Conservation (phyloP, 1,140 invertebrate genomes). For the Ostrea edulis region DNA sequence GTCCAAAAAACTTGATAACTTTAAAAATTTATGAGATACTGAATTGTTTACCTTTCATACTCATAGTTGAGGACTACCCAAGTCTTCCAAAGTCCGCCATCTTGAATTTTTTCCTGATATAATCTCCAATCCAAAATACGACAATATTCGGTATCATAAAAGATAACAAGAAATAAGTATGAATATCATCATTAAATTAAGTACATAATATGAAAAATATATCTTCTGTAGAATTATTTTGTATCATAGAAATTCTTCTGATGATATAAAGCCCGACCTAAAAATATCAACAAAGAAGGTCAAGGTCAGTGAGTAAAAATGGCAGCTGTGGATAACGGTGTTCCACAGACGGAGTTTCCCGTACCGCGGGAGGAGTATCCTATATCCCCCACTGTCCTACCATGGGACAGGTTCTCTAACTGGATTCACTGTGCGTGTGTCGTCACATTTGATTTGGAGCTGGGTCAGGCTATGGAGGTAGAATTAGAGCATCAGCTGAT, state of each 20-base stretch:
- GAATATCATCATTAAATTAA: background rate
- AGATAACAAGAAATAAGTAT: background rate
- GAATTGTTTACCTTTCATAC: constrained; percentile 21
- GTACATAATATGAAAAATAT: background rate
- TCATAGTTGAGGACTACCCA: constrained; percentile 34
- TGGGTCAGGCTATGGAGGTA: constrained; percentile 97
- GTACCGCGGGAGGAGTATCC: constrained; percentile 42
- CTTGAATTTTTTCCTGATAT: constrained; percentile 61
- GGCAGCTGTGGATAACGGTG: constrained; percentile 50
- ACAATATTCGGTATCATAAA: background rate
- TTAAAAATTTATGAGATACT: background rate
- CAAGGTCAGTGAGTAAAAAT: constrained; percentile 56
- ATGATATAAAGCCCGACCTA: background rate
- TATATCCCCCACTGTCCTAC: constrained; percentile 73
- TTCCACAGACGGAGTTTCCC: background rate
- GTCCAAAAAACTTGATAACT: background rate
- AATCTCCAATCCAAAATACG: constrained; percentile 54
- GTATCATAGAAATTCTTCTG: background rate
- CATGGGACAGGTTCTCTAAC: constrained; percentile 86
- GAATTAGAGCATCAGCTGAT: constrained; percentile 53
- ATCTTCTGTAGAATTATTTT: background rate
- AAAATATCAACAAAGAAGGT: constrained; percentile 46
- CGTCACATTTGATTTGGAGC: constrained; percentile 98
- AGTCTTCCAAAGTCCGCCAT: constrained; percentile 68
- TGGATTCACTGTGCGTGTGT: constrained; percentile 98